Evolutionary conservation across 1,140 invertebrate species (phyloP), one percentile per base, ranked within the genome.

Genomic region (Neomicropteryx cornuta): DNA sequence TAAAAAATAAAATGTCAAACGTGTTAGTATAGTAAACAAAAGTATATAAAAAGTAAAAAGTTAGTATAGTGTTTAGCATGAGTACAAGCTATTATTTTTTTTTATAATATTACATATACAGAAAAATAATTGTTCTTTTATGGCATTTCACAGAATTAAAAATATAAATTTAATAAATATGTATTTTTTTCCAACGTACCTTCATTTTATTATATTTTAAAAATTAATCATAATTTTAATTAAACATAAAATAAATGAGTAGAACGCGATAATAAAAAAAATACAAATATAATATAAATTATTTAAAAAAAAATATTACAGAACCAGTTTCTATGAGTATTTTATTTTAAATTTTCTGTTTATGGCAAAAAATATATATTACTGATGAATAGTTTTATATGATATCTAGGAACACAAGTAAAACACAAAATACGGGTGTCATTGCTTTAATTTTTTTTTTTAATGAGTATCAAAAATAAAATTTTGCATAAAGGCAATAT

Each of bases 111-210:
- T 31, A 31, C 18, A 31, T 31, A 31, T 31, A 31, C 18, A 16
- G 14, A 31, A 31, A 31, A 31, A 31, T 31, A 31, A 31, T 31
- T 31, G 29, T 16, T n/a, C n/a, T n/a, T n/a, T n/a, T n/a, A n/a
- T n/a, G n/a, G n/a, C n/a, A n/a, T n/a, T n/a, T n/a, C n/a, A n/a
- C n/a, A n/a, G 13, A 31, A 31, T 31, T 16, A 16, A 16, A 31
- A 31, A 31, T 31, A 16, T 31, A 31, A 31, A 31, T 31, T 17
- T 31, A 8, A 16, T 31, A 31, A 16, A 31, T 16, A 31, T 10
- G 29, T 16, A 16, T 16, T 17, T 13, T 17, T 31, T 13, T 31
- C 10, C 4, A 27, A 31, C 10, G 29, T n/a, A n/a, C n/a, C n/a
- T n/a, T n/a, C n/a, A n/a, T n/a, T n/a, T n/a, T n/a, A n/a, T n/a